These are phyloP conservation scores for Charina bottae DNA, from an alignment of 2,113 vertebrate species.

Conservation along the genomic window DNA sequence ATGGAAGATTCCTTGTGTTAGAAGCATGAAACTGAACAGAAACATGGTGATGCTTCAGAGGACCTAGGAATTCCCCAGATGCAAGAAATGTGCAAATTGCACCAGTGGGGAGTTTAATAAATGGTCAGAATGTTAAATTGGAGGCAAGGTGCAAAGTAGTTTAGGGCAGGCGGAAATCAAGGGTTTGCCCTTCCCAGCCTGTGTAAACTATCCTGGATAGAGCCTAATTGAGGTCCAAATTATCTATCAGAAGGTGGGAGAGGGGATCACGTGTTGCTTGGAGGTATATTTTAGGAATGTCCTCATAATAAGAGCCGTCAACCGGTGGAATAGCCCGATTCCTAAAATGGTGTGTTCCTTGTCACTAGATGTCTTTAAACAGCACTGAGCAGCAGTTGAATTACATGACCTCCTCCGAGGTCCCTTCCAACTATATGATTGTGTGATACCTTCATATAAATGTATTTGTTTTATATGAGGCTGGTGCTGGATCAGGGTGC, in stretches of 20 bases:
- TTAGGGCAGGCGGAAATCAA: background rate
- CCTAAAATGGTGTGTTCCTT: background rate
- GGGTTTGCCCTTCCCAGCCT: background rate
- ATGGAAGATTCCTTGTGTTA: background rate
- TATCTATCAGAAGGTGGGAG: background rate
- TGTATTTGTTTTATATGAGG: background rate
- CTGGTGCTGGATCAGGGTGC: background rate
- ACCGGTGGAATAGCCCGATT: background rate
- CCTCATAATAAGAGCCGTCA: background rate
- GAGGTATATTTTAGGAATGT: background rate
- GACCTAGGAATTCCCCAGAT: background rate
- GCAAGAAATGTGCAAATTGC: background rate
- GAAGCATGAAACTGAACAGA: background rate
- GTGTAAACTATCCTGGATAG: no score
- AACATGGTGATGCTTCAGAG: background rate
- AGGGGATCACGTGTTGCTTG: background rate
- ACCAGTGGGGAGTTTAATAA: background rate
- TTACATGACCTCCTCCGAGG: background rate
- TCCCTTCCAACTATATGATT: fast-evolving
- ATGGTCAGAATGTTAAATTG: background rate
- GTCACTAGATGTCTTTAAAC: background rate
- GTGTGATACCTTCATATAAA: background rate
- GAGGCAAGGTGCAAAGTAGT: background rate
- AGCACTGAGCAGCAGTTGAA: background rate
- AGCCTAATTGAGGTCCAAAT: background rate